phyloP scores from a whole-genome alignment of 2,797 vertebrate genomes.

The Enteromius mattozi region DNA sequence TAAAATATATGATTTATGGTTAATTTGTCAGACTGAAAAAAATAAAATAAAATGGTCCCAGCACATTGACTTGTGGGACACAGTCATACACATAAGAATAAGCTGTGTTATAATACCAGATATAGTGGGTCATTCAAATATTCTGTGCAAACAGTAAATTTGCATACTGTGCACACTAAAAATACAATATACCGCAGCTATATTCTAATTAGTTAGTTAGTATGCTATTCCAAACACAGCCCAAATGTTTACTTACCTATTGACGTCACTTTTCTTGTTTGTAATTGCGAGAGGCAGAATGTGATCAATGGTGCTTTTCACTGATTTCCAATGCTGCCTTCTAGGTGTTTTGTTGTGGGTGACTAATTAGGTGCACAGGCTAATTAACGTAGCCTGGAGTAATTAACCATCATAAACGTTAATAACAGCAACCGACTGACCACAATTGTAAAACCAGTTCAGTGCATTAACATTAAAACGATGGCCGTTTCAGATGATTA shows the following conservation, averaged over 20 bases:
- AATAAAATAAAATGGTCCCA: neutral
- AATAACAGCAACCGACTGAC: conserved; percentile 19
- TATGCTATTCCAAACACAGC: neutral
- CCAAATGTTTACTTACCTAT: conserved; percentile 28
- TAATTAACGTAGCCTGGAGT: conserved; percentile 24
- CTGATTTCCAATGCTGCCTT: conserved; percentile 7
- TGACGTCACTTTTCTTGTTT: conserved; percentile 16
- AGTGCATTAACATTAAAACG: neutral
- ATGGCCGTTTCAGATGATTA: neutral
- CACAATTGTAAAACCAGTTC: conserved; percentile 32
- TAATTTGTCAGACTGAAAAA: neutral
- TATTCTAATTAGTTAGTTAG: conserved; percentile 2
- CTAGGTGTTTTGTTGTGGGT: conserved; percentile 13
- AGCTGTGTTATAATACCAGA: neutral
- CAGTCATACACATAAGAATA: neutral
- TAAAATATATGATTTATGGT: neutral
- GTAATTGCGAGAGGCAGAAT: conserved; percentile 6
- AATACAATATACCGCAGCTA: neutral
- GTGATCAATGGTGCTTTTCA: conserved; percentile 41
- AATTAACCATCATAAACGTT: conserved; percentile 12
- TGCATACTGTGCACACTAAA: neutral
- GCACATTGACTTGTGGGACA: neutral
- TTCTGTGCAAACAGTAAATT: neutral
- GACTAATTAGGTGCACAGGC: conserved; percentile 23
- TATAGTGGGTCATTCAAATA: neutral